A percentile compares a stretch with the other conserved stretches of the same genome.
phyloP scores from a whole-genome alignment of 2,888 invertebrate species.

The Ectropis crepuscularia region DNA sequence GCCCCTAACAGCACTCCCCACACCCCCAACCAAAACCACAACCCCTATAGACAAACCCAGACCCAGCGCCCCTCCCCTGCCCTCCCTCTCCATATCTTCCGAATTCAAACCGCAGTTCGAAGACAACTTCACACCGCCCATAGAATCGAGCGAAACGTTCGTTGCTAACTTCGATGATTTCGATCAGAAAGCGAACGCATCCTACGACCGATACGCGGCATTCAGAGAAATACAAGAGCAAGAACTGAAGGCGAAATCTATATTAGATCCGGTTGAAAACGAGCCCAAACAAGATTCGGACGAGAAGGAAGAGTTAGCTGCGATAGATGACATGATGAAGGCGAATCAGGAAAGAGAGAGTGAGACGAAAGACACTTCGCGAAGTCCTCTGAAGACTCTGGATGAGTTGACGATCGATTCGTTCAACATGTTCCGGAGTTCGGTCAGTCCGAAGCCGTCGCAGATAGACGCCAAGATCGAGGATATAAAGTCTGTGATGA shows the following conservation, averaged over 20 bases:
- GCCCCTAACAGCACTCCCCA: slow-evolving; percentile 43
- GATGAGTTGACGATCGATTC: slow-evolving; percentile 75
- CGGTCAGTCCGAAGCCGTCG: slow-evolving; percentile 76
- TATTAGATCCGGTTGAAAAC: slow-evolving; percentile 63
- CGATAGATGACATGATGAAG: slow-evolving; percentile 64
- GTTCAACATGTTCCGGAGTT: slow-evolving; percentile 74
- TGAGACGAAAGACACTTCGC: slow-evolving; percentile 56
- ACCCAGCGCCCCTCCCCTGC: slow-evolving; percentile 43
- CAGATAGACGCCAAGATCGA: slow-evolving; percentile 77
- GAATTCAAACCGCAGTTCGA: slow-evolving; percentile 86
- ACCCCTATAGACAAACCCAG: slow-evolving; percentile 42
- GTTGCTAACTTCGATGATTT: slow-evolving; percentile 89
- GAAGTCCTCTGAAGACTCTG: slow-evolving; percentile 71
- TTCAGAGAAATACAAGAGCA: slow-evolving; percentile 94
- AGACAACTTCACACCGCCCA: slow-evolving; percentile 84
- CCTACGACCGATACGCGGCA: slow-evolving; percentile 93
- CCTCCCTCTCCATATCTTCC: slow-evolving; percentile 42
- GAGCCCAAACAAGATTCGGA: slow-evolving; percentile 71
- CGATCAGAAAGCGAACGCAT: slow-evolving; percentile 79
- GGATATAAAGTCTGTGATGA: slow-evolving; percentile 79
- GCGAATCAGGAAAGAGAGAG: slow-evolving; percentile 59
- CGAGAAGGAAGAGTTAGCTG: slow-evolving; percentile 68
- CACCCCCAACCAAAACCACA: slow-evolving; percentile 33
- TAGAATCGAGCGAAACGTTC: slow-evolving; percentile 79
- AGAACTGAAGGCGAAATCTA: slow-evolving; percentile 83